Evolutionary conservation across 2,797 vertebrate genomes (phyloP).

Genomic region (Hapalemur alaotrensis): DNA sequence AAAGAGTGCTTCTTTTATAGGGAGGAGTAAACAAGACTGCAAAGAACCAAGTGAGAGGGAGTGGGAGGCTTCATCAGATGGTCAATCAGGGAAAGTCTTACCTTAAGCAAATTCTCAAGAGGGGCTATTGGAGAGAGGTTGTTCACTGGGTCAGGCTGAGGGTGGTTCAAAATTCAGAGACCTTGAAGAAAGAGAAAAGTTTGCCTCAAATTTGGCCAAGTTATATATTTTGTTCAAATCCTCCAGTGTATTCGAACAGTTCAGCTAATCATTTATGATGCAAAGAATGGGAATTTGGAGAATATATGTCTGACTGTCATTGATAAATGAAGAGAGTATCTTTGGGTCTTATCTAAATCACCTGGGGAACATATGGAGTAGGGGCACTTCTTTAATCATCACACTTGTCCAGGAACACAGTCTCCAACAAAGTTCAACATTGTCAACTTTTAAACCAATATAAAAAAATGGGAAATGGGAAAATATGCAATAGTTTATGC

Average conservation of each 20-base stretch:
- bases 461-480: background rate
- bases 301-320: background rate
- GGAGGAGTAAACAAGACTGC: too few species aligned
- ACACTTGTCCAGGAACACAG: background rate
- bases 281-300: background rate
- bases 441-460: background rate
- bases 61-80: too few species aligned
- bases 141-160: background rate
- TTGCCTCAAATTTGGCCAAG: background rate
- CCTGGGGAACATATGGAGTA: background rate
- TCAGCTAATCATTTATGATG: background rate
- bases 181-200: background rate
- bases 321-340: background rate
- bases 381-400: background rate
- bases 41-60: background rate
- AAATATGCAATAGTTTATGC: background rate
- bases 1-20: background rate
- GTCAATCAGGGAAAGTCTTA: background rate
- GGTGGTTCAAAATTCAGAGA: background rate
- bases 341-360: background rate
- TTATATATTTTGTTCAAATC: background rate
- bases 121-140: fast-evolving
- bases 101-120: background rate
- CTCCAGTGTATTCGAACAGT: background rate
- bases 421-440: background rate